phyloP scores from a whole-genome alignment of 2,113 vertebrate genomes.

The Glareola pratincola region DNA sequence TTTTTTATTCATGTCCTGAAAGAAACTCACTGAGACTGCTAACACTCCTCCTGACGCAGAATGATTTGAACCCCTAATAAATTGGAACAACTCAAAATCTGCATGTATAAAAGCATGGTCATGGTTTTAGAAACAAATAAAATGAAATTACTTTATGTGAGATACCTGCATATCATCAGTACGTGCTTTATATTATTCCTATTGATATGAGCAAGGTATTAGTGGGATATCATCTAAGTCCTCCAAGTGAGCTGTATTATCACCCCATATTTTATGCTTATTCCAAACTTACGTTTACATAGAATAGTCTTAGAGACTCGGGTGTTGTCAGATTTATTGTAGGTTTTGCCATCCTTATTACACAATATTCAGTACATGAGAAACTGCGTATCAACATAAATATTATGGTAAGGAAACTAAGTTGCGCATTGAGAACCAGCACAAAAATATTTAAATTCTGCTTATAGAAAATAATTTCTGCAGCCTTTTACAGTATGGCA shows the following conservation, averaged over 20 bases:
- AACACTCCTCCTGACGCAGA: background rate
- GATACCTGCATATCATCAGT: background rate
- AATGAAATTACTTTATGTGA: background rate
- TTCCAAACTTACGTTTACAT: background rate
- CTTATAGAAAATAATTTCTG: background rate
- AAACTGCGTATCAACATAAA: background rate
- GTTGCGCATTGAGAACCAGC: background rate
- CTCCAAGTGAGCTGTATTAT: background rate
- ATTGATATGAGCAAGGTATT: background rate
- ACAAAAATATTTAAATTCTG: background rate
- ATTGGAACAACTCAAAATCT: background rate
- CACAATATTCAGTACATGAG: background rate
- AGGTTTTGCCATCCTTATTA: background rate
- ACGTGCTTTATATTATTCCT: background rate
- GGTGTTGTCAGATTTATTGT: background rate
- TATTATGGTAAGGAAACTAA: background rate
- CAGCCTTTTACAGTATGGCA: background rate
- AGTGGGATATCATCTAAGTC: background rate
- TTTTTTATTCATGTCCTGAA: background rate
- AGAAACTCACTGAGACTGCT: background rate
- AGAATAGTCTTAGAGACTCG: background rate
- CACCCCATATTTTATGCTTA: background rate
- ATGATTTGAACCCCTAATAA: background rate
- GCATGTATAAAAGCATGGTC: background rate
- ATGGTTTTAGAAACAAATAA: background rate